A percentile compares a stretch with the other conserved stretches of the same genome.
These are phyloP conservation scores for Gorsachius magnificus DNA, from an alignment of 2,797 vertebrate genomes.

Conservation along the genomic window DNA sequence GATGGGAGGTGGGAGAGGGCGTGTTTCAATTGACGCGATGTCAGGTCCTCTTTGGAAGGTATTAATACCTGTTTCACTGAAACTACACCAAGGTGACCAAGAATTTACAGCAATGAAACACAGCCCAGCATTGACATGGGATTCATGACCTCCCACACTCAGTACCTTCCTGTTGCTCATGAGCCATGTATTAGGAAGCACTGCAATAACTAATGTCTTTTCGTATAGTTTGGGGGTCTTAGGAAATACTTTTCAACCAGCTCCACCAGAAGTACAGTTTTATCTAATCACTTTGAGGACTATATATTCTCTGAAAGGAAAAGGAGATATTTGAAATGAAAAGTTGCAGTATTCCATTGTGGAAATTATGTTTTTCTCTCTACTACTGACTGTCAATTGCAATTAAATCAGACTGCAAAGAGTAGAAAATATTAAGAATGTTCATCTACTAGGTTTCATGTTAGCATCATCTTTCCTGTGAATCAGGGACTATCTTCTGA, in stretches of 20 bases:
- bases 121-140: not conserved
- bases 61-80: not conserved
- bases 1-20: not conserved
- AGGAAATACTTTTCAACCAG: not conserved
- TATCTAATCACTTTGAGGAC: not conserved
- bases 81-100: not conserved
- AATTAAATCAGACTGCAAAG: constrained; percentile 16
- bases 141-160: not conserved
- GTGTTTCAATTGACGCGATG: not conserved
- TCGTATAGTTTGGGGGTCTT: not conserved
- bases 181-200: not conserved
- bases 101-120: not conserved
- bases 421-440: constrained; percentile 23
- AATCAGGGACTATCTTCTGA: not conserved
- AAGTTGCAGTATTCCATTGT: not conserved
- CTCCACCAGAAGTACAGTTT: not conserved
- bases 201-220: not conserved
- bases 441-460: not conserved
- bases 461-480: constrained; percentile 12
- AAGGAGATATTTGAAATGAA: not conserved
- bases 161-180: not conserved
- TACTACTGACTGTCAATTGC: not conserved
- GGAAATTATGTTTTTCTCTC: not conserved
- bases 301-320: not conserved
- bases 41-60: not conserved